A percentile compares a stretch with the other conserved stretches of the same genome.
Conservation (phyloP, 2,113 vertebrate species). For the Myrmecophaga tridactyla region DNA sequence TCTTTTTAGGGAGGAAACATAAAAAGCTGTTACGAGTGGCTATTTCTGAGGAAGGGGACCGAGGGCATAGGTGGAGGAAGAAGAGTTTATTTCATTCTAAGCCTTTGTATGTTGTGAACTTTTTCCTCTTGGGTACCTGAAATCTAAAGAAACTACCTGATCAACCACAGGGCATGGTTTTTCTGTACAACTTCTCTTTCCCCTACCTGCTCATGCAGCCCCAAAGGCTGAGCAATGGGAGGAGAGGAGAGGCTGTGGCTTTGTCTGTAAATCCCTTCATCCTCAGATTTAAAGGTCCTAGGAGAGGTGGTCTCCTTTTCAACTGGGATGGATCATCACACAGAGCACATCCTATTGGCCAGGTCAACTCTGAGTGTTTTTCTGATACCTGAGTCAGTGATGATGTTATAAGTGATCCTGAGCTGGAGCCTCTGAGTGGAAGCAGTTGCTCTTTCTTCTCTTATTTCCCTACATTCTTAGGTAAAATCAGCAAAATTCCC, state of each 20-base stretch:
- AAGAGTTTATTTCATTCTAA: background rate
- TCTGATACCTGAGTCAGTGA: background rate
- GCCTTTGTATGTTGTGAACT: background rate
- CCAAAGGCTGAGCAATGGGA: background rate
- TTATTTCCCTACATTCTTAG: background rate
- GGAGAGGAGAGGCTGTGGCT: accelerated
- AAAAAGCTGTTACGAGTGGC: background rate
- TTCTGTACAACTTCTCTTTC: background rate
- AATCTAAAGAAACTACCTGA: background rate
- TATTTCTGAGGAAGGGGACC: too few relatives aligned
- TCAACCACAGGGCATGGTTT: accelerated
- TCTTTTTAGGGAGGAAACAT: background rate
- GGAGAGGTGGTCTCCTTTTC: accelerated
- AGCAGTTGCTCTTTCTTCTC: background rate
- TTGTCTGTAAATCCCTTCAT: too few relatives aligned
- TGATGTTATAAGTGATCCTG: background rate
- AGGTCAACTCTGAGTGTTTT: background rate
- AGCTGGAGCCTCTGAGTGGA: background rate
- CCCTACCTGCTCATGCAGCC: too few relatives aligned
- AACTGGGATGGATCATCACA: background rate
- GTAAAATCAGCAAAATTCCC: background rate
- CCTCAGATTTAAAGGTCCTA: background rate
- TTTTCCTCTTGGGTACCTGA: background rate
- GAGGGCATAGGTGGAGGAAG: too few relatives aligned
- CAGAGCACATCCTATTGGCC: accelerated